These are phyloP conservation scores for Acronicta leporina DNA, from an alignment of 2,888 invertebrate species.

Conservation along the genomic window DNA sequence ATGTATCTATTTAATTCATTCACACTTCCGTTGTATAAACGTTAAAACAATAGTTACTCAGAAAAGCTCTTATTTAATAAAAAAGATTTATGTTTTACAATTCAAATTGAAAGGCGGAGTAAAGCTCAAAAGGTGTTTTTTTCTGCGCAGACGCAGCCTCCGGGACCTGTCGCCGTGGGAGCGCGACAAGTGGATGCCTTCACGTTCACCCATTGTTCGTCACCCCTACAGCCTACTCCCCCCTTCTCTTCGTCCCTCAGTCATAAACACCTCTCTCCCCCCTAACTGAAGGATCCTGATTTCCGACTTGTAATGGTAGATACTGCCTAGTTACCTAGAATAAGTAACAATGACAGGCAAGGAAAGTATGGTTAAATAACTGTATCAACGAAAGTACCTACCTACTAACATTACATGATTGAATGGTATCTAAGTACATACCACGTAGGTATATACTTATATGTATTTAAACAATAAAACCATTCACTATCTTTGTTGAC, in stretches of 20 bases:
- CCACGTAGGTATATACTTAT: no score
- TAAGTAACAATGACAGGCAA: neutral
- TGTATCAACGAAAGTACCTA: no score
- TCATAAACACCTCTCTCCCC: conserved; percentile 51
- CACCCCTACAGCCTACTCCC: conserved; percentile 54
- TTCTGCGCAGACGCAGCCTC: conserved; percentile 70
- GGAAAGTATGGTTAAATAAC: neutral
- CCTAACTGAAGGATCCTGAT: conserved; percentile 20
- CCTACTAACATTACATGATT: no score
- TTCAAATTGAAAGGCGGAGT: conserved; percentile 38
- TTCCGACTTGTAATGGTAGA: neutral
- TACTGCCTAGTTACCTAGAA: neutral
- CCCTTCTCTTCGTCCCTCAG: conserved; percentile 32
- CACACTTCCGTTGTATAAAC: conserved; percentile 4
- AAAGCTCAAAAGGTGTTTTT: conserved; percentile 57
- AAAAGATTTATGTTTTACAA: conserved; percentile 45
- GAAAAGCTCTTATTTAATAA: conserved; percentile 23
- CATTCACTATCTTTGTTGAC: neutral
- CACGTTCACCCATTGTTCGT: conserved; percentile 85
- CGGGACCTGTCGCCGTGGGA: conserved; percentile 77
- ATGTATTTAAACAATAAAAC: neutral
- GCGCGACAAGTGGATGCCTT: conserved; percentile 87
- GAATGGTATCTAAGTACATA: no score
- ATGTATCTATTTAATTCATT: conserved; percentile 7
- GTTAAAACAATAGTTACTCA: conserved; percentile 14